A percentile compares a stretch with the other conserved stretches of the same genome.
Evolutionary conservation across 2,888 invertebrate species (phyloP).

Genomic region (Drosophila affinis): DNA sequence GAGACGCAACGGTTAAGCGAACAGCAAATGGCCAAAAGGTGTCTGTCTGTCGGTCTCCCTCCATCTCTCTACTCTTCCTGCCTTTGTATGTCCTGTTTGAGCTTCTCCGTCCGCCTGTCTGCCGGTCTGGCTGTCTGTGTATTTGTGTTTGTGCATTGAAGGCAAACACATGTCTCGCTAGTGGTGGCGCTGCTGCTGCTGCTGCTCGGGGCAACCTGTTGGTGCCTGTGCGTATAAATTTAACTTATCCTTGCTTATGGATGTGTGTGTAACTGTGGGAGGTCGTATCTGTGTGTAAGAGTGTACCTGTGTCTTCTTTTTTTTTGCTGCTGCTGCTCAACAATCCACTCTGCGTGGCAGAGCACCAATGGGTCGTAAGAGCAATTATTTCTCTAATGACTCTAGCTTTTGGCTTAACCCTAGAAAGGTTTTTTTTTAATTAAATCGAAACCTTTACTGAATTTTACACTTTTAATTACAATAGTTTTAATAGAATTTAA

Average conservation of each 20-base stretch:
- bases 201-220: conserved; percentile 66
- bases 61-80: conserved; percentile 1
- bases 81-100: conserved; percentile 13
- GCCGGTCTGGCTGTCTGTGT: background rate
- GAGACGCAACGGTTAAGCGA: conserved; percentile 43
- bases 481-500: background rate
- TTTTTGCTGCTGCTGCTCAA: conserved; percentile 8
- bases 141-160: conserved; percentile 11
- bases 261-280: conserved; percentile 2
- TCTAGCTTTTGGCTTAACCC: background rate
- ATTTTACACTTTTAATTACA: background rate
- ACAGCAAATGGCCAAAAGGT: conserved; percentile 37
- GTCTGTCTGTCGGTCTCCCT: conserved; percentile 15
- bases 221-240: conserved; percentile 55
- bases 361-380: conserved; percentile 25
- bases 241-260: conserved; percentile 19
- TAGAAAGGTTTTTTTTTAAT: background rate
- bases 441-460: fast-evolving
- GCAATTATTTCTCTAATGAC: conserved; percentile 32
- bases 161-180: conserved; percentile 56
- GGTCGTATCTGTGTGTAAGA: background rate
- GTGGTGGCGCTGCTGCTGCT: background rate
- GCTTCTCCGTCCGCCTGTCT: conserved; percentile 5
- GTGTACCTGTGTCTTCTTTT: conserved; percentile 2
- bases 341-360: conserved; percentile 20